Base-by-base conservation (phyloP, 2,113 vertebrate species). In the Murina feae region DNA sequence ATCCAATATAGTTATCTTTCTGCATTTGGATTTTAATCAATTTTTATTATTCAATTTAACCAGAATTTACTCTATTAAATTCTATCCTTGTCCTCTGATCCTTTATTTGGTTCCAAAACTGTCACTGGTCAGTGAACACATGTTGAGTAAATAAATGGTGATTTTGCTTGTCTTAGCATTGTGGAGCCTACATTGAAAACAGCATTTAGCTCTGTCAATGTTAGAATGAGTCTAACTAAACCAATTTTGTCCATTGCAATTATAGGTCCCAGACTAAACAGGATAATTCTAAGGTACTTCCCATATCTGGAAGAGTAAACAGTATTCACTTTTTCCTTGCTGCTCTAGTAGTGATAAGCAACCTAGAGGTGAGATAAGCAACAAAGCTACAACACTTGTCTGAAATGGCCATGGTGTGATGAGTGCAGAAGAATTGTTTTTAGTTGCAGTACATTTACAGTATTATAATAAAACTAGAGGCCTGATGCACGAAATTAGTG, bases 181-280 rank as follows among this genome's bases (percentile, higher is more conserved):
- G 55, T 44, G 9, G 5, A 66, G 63, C 1, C 58, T 75, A 55
- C 79, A 79, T 0, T 94, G 74, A 94, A 96, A 91, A 86, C 14
- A 95, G 65, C 65, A 96, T 94, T 96, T 97, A 96, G 69, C 49
- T 89, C 87, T 25, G 78, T 92, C 42, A 84, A 66, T 28, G n/a
- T 75, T 95, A 94, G 82, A 97, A 93, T 93, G 72, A 90, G 35
- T 95, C 86, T 86, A 93, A 94, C 83, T 69, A 96, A 85, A 91
- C 86, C 55, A 91, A 84, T 95, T 90, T 92, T 95, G 76, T 94
- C 42, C 86, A 44, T 51, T 80, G 51, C 25, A 93, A 96, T 96
- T 94, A 96, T 37, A 86, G 69, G 82, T 71, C 86, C 74, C 21
- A 93, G 83, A 86, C 82, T 72, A 88, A 75, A 91, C 16, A 76